A percentile compares a stretch with the other conserved stretches of the same genome.
Evolutionary conservation across 2,797 vertebrate genomes (phyloP).

Genomic region (Cacajao melanocephalus): DNA sequence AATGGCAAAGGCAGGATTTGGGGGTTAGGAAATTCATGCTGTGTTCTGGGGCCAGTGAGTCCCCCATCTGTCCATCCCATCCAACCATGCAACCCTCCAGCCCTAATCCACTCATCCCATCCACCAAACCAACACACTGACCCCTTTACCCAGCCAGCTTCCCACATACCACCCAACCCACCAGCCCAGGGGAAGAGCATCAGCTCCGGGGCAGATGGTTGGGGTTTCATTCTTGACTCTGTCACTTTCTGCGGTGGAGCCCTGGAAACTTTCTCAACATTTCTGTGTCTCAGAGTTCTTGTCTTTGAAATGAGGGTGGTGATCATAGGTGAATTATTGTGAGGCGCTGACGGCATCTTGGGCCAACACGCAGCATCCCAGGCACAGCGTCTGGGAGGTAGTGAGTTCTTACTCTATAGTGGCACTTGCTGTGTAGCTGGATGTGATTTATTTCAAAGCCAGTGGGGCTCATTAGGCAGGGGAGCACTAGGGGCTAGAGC

Average conservation of each 20-base stretch:
- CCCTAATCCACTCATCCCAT: neutral
- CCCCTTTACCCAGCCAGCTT: neutral
- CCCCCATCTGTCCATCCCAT: rapidly evolving
- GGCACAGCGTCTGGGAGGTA: neutral
- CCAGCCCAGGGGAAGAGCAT: neutral
- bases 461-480: too few species aligned
- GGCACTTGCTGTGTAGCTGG: neutral
- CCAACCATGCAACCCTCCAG: neutral
- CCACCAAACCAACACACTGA: neutral
- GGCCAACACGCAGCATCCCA: neutral
- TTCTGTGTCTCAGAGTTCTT: neutral
- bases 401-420: rapidly evolving
- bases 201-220: neutral
- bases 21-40: neutral
- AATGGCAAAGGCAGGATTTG: neutral
- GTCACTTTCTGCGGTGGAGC: neutral
- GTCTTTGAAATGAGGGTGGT: neutral
- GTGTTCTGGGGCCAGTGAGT: neutral
- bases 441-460: neutral
- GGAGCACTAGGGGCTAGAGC: neutral
- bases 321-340: neutral
- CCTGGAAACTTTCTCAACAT: neutral
- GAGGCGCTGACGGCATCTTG: neutral
- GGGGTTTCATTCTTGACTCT: neutral
- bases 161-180: neutral